Evolutionary conservation across 53 echinoderm and acorn worm genomes (phyloP).

Genomic region (Apostichopus leukothele): DNA sequence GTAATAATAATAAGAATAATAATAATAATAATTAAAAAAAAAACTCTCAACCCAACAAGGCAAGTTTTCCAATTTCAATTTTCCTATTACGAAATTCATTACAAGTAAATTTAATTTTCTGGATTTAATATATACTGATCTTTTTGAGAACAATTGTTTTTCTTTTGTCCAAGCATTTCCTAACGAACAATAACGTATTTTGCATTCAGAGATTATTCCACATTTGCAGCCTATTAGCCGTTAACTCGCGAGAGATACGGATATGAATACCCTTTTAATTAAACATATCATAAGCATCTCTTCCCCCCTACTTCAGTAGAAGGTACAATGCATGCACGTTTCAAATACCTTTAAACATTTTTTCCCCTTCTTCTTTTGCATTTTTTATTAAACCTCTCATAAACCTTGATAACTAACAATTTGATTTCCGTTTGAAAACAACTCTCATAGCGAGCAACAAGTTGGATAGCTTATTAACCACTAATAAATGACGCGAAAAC

Average conservation of each 20-base stretch:
- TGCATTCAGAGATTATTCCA: neutral
- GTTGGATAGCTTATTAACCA: slow-evolving; percentile 19
- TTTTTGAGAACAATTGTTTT: too few relatives aligned
- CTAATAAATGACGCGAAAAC: neutral
- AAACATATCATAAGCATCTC: neutral
- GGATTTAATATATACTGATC: too few relatives aligned
- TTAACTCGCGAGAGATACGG: neutral
- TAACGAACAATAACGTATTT: neutral
- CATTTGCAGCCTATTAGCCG: neutral
- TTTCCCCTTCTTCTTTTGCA: neutral
- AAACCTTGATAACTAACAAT: slow-evolving; percentile 11
- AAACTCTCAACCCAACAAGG: too few relatives aligned
- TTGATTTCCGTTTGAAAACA: slow-evolving; percentile 31
- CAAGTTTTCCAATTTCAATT: too few relatives aligned
- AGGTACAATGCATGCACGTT: neutral
- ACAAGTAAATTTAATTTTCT: too few relatives aligned
- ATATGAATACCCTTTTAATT: slow-evolving; percentile 31
- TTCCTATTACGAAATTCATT: too few relatives aligned
- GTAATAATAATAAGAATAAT: too few relatives aligned
- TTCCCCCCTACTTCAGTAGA: too few relatives aligned
- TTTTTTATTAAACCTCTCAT: neutral
- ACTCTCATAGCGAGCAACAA: slow-evolving; percentile 17
- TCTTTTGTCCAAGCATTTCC: too few relatives aligned
- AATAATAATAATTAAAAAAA: too few relatives aligned
- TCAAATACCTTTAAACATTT: slow-evolving; percentile 33